These are phyloP conservation scores for Bellardia pandia DNA, from an alignment of 2,888 invertebrate genomes.

Conservation along the genomic window DNA sequence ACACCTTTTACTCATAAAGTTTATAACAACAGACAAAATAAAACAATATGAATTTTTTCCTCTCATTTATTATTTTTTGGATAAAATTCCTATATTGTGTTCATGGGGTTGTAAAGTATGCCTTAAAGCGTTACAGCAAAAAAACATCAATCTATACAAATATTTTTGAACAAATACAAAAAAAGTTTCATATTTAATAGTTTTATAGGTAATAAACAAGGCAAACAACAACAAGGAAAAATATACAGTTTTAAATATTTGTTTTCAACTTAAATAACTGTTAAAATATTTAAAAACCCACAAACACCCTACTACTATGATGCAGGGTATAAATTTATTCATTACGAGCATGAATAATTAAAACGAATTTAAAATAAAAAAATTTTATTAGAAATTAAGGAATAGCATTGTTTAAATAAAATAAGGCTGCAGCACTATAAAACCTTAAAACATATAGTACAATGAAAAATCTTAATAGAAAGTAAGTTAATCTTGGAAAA, in stretches of 20 bases:
- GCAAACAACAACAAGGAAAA: conserved; percentile 8
- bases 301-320: background rate
- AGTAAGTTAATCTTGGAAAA: too few species aligned
- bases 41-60: conserved; percentile 13
- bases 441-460: too few species aligned
- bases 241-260: conserved; percentile 32
- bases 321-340: too few species aligned
- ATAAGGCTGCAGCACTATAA: too few species aligned
- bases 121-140: conserved; percentile 49
- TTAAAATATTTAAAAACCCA: conserved; percentile 16
- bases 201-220: conserved; percentile 49
- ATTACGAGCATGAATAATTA: too few species aligned
- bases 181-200: conserved; percentile 30
- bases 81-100: conserved; percentile 34
- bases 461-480: too few species aligned
- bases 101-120: conserved; percentile 41
- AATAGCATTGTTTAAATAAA: too few species aligned
- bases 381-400: too few species aligned
- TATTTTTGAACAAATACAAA: conserved; percentile 1
- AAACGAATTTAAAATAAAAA: too few species aligned
- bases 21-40: conserved; percentile 15
- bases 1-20: conserved; percentile 63
- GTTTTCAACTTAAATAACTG: conserved; percentile 4
- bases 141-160: conserved; percentile 22
- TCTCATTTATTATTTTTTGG: conserved; percentile 14